Evolutionary conservation across 2,113 vertebrate genomes (phyloP).

Genomic region (Microcebus ravelobensis): DNA sequence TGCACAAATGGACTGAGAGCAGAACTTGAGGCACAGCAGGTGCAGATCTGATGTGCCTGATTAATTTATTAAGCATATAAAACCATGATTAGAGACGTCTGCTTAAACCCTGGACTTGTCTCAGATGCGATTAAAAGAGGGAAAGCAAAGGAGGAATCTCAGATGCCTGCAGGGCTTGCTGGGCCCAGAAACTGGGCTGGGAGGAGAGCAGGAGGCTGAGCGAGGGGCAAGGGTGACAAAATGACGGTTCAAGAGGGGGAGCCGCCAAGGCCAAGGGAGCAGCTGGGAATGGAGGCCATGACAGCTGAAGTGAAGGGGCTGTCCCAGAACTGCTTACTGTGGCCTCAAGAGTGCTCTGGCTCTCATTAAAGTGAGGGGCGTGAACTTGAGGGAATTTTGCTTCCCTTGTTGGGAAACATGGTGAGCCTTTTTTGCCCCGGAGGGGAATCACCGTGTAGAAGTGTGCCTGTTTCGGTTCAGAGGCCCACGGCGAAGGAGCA

Average conservation of each 20-base stretch:
- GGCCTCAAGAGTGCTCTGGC: not conserved
- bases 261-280: conserved; percentile 43
- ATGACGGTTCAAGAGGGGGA: not conserved
- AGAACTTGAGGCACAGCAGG: not conserved
- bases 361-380: conserved; percentile 59
- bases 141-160: not conserved
- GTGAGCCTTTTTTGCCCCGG: not conserved
- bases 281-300: conserved; percentile 63
- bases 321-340: conserved; percentile 57
- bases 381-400: conserved; percentile 48
- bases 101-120: not conserved
- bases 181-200: not conserved
- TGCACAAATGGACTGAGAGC: not conserved
- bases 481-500: not conserved
- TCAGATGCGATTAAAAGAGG: not conserved
- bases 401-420: not conserved
- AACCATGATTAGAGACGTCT: not conserved
- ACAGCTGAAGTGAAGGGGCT: conserved; percentile 62
- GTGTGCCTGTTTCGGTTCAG: not conserved
- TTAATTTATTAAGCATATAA: not conserved
- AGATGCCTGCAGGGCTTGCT: not conserved
- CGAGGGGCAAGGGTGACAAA: not conserved
- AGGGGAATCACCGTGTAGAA: not conserved
- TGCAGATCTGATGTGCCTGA: not conserved
- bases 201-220: not conserved